Evolutionary conservation across 2,888 invertebrate genomes (phyloP).

Genomic region (Anarsia innoxiella): DNA sequence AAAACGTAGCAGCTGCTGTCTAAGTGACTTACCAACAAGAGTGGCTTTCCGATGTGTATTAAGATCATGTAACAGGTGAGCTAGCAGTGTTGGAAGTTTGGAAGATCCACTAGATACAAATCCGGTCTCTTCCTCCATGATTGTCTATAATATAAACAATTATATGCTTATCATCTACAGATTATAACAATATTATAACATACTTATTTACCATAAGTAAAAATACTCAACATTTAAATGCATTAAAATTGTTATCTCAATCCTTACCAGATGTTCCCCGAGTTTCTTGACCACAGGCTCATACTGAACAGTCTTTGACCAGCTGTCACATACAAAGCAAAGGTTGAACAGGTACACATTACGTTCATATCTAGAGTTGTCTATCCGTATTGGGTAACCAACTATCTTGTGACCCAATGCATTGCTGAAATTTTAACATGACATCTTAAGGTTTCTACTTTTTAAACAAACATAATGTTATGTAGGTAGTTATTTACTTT

Average conservation of each 20-base stretch:
- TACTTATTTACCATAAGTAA: background rate
- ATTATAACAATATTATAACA: background rate
- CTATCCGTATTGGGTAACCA: conserved; percentile 93
- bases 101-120: conserved; percentile 87
- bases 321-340: conserved; percentile 94
- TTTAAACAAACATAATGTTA: background rate
- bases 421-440: conserved; percentile 68
- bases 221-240: too few relatives aligned
- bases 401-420: conserved; percentile 89
- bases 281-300: conserved; percentile 96
- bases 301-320: conserved; percentile 92
- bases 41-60: conserved; percentile 87
- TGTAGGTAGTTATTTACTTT: background rate
- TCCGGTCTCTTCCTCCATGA: conserved; percentile 89
- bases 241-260: too few relatives aligned
- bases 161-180: background rate
- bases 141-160: conserved; percentile 66
- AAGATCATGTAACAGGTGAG: conserved; percentile 86
- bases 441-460: too few relatives aligned
- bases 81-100: conserved; percentile 83
- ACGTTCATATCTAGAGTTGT: conserved; percentile 90
- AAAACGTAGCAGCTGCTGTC: too few relatives aligned
- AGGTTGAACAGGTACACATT: conserved; percentile 97
- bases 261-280: conserved; percentile 88
- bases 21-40: conserved; percentile 75